phyloP scores from a whole-genome alignment of 1,140 invertebrate species.

The Araneus ventricosus region DNA sequence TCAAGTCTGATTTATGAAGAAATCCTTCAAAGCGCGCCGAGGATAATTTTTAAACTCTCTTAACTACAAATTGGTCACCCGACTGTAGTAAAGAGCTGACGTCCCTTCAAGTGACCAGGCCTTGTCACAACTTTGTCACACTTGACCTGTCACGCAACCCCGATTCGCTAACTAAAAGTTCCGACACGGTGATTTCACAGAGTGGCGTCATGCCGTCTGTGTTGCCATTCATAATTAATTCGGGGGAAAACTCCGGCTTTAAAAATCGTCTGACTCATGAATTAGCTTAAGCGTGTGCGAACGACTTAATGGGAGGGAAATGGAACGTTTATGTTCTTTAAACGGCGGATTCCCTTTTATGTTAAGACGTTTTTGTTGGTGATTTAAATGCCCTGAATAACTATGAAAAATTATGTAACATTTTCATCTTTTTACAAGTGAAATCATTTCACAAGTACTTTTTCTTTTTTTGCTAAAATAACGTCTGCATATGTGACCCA shows the following conservation, averaged over 20 bases:
- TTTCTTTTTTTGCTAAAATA: too few species aligned
- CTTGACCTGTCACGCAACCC: slow-evolving; percentile 26
- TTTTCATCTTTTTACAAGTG: too few species aligned
- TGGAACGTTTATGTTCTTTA: not conserved
- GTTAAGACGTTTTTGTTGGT: too few species aligned
- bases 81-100: too few species aligned
- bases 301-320: not conserved
- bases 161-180: not conserved
- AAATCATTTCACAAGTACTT: too few species aligned
- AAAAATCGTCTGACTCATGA: not conserved
- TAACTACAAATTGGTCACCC: slow-evolving; percentile 25
- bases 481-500: too few species aligned
- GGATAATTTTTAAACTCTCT: not conserved
- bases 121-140: slow-evolving; percentile 13
- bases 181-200: slow-evolving; percentile 14
- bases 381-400: too few species aligned
- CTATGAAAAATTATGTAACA: too few species aligned
- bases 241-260: not conserved
- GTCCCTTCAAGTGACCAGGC: slow-evolving; percentile 4
- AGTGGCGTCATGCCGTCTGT: slow-evolving; percentile 31
- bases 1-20: not conserved
- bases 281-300: not conserved
- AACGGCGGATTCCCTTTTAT: not conserved
- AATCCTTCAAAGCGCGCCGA: not conserved
- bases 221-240: slow-evolving; percentile 12